phyloP scores from a whole-genome alignment of 2,888 invertebrate genomes.

The Pseudococcus viburni region DNA sequence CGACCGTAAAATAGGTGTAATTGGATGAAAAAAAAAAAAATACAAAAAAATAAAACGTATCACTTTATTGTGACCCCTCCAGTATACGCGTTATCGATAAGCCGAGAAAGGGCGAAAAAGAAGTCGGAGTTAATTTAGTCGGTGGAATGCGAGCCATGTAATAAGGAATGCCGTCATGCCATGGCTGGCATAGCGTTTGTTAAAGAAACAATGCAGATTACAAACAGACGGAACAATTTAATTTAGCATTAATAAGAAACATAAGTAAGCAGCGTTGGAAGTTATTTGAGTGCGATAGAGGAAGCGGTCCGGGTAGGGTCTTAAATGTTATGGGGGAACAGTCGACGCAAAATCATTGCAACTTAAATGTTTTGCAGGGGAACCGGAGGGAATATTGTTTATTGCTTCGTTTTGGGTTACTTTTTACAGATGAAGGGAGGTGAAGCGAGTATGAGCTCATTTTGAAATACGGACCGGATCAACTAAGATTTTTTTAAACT shows the following conservation, averaged over 20 bases:
- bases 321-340: constrained; percentile 55
- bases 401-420: constrained; percentile 59
- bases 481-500: constrained; percentile 36
- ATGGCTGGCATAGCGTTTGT: constrained; percentile 45
- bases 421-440: constrained; percentile 39
- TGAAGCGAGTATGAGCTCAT: constrained; percentile 54
- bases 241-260: constrained; percentile 64
- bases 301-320: constrained; percentile 29
- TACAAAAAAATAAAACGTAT: constrained; percentile 26
- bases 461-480: constrained; percentile 52
- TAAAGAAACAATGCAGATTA: constrained; percentile 64
- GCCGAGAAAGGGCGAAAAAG: constrained; percentile 25
- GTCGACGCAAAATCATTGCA: constrained; percentile 51
- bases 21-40: constrained; percentile 52
- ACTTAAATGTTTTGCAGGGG: constrained; percentile 48
- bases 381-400: constrained; percentile 57
- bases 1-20: constrained; percentile 45
- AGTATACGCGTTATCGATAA: neutral
- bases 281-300: constrained; percentile 41
- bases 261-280: constrained; percentile 56
- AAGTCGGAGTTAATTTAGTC: constrained; percentile 50
- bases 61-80: constrained; percentile 46
- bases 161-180: constrained; percentile 54
- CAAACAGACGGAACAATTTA: constrained; percentile 65
- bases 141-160: constrained; percentile 57